Base-by-base conservation (phyloP, 2,113 vertebrate genomes). In the Sturnus vulgaris region DNA sequence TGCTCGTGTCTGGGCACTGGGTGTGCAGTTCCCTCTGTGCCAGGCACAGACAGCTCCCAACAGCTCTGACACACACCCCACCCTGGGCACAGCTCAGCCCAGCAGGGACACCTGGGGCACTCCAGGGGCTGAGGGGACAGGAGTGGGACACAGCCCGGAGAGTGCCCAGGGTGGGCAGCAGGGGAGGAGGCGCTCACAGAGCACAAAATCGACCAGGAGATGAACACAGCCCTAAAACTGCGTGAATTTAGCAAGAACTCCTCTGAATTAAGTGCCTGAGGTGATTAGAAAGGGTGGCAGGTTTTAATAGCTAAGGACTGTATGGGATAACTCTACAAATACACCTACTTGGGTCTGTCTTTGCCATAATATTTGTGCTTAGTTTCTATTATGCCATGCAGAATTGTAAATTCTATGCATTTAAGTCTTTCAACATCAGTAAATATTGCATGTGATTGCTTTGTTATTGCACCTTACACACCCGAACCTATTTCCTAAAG, bases 1-100 rank as follows among this genome's bases (percentile, higher is more conserved):
- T 11, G 23, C 2, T 18, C 1, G 0, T 16, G 61, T 3, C 71
- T 2, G 0, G 40, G 28, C 0, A 0, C 55, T 4, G 46, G 30
- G 52, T 12, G 20, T 0, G 0, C 10, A 49, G 9, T 0, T 30
- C 47, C 17, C 27, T 17, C 44, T 24, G 57, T n/a, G 24, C 65
- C 2, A 0, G 31, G 3, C n/a, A 4, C 0, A 8, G 27, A 6
- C 5, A 0, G 37, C 2, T 79, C 40, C 65, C 2, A 4, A 16
- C 3, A 2, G 50, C 28, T 47, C 60, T 46, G 19, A 8, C 27
- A 2, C 2, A 2, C n/a, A 33, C 37, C 27, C 37, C 1, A 4
- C 11, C 0, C 23, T 5, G 63, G 25, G 42, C 86, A 59, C 64
- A 37, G 47, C 84, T 9, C 7, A 1, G 57, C 63, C n/a, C 9